Evolutionary conservation across 2,113 vertebrate genomes (phyloP).

Genomic region (Oreotrochilus melanogaster): DNA sequence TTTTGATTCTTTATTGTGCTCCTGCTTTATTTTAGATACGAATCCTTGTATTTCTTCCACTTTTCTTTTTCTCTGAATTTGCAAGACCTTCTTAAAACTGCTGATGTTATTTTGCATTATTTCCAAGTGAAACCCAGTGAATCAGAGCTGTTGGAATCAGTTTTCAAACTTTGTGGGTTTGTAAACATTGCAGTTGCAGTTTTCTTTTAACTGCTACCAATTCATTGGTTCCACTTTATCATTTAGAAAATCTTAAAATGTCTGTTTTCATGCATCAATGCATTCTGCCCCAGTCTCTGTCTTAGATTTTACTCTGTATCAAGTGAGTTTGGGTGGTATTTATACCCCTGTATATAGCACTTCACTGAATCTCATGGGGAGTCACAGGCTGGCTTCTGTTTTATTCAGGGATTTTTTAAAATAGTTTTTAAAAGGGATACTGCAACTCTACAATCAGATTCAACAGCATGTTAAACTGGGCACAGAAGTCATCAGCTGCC

Average conservation of each 20-base stretch:
- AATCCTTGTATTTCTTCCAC: constrained; percentile 47
- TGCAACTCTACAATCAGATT: constrained; percentile 65
- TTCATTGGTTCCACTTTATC: constrained; percentile 40
- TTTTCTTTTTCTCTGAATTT: constrained; percentile 27
- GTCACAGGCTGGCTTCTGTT: constrained; percentile 80
- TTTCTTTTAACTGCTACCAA: constrained; percentile 71
- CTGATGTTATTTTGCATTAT: constrained; percentile 73
- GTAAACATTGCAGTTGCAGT: constrained; percentile 72
- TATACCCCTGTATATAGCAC: constrained; percentile 56
- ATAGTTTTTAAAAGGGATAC: constrained; percentile 73
- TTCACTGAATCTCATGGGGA: constrained; percentile 76
- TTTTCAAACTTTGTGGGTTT: constrained; percentile 69
- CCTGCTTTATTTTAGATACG: constrained; percentile 71
- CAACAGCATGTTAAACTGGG: constrained; percentile 71
- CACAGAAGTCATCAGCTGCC: constrained; percentile 69
- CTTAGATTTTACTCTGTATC: constrained; percentile 41
- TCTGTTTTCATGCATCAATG: not conserved
- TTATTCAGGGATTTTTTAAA: constrained; percentile 83
- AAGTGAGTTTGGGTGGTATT: constrained; percentile 51
- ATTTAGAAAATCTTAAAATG: not conserved
- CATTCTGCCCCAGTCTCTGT: constrained; percentile 34
- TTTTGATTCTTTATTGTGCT: constrained; percentile 63
- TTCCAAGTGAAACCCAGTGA: constrained; percentile 74
- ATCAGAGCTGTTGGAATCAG: constrained; percentile 74
- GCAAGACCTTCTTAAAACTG: constrained; percentile 72